Conservation (phyloP, 1,140 invertebrate species). For the Apocrypta bakeri region DNA sequence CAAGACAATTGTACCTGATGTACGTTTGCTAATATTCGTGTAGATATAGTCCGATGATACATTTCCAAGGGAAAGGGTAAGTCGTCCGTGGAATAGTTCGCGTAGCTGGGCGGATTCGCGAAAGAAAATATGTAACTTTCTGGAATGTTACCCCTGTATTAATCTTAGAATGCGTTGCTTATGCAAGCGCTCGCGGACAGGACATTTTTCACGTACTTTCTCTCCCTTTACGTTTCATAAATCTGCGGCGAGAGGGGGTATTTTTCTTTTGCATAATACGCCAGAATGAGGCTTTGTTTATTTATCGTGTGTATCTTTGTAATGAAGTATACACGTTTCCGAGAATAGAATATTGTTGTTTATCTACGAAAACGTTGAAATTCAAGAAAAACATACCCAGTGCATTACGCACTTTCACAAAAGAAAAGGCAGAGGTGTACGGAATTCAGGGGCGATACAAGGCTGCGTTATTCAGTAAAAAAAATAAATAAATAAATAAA, state of each 20-base stretch:
- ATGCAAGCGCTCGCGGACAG: background rate
- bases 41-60: background rate
- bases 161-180: conserved; percentile 23
- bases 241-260: background rate
- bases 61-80: background rate
- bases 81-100: background rate
- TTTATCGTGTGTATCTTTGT: background rate
- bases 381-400: no score
- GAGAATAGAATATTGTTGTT: no score
- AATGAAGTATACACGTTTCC: no score
- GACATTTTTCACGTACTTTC: conserved; percentile 19
- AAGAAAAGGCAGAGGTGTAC: background rate
- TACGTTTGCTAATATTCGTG: no score
- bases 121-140: background rate
- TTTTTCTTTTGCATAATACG: background rate
- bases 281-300: background rate
- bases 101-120: background rate
- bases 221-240: background rate
- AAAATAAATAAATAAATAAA: background rate
- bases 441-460: background rate
- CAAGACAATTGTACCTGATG: background rate
- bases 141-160: background rate
- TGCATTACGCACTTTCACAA: no score
- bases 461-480: background rate
- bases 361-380: no score